These are phyloP conservation scores for Laothoe populi DNA, from an alignment of 2,888 invertebrate species.

Conservation along the genomic window DNA sequence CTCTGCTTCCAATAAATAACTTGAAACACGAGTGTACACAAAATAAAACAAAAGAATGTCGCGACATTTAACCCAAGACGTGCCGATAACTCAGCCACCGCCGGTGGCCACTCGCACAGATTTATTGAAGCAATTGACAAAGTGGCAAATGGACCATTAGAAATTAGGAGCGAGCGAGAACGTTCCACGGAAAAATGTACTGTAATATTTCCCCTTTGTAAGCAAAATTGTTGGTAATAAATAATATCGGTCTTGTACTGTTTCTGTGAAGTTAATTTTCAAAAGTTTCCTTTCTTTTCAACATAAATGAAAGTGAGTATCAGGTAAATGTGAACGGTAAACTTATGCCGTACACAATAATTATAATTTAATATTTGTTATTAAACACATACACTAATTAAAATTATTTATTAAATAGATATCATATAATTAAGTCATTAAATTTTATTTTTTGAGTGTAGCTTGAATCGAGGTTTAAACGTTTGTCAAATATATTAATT, in stretches of 20 bases:
- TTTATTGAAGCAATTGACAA: slow-evolving; percentile 85
- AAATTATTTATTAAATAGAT: too few species aligned
- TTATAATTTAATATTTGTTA: neutral
- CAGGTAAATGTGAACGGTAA: neutral
- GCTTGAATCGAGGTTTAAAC: too few species aligned
- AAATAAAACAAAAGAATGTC: slow-evolving; percentile 73
- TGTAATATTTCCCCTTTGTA: slow-evolving; percentile 76
- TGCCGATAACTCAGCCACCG: slow-evolving; percentile 70
- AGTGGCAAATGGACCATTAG: slow-evolving; percentile 85
- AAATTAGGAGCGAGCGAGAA: slow-evolving; percentile 75
- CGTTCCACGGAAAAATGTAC: slow-evolving; percentile 75
- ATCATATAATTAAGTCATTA: too few species aligned
- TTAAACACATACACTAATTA: too few species aligned
- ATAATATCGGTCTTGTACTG: slow-evolving; percentile 60
- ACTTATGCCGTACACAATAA: neutral
- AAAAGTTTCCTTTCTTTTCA: slow-evolving; percentile 37
- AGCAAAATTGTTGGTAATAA: slow-evolving; percentile 80
- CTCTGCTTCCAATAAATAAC: slow-evolving; percentile 1
- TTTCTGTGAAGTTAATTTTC: slow-evolving; percentile 44
- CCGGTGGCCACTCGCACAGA: slow-evolving; percentile 66
- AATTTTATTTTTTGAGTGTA: too few species aligned
- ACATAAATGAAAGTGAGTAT: slow-evolving; percentile 27
- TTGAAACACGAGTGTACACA: slow-evolving; percentile 7
- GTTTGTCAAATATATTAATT: too few species aligned
- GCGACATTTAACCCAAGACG: slow-evolving; percentile 72